Base-by-base conservation (phyloP, 2,888 invertebrate genomes). In the Dastarcus helophoroides region DNA sequence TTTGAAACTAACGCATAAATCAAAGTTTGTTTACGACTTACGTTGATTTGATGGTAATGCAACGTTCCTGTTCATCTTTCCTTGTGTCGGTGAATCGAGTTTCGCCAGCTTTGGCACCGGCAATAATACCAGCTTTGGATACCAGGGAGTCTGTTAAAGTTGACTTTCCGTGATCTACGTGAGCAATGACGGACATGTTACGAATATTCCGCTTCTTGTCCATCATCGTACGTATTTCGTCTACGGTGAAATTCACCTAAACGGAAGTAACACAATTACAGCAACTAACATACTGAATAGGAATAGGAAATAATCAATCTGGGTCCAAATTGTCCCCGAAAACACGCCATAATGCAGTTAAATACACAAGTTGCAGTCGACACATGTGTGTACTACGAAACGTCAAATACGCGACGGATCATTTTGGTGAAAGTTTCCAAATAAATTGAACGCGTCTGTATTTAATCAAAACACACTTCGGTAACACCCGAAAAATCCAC, bases 101-200 rank as follows among this genome's bases (percentile, higher is more conserved):
- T 65, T 99, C 98, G 51, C 98, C 98, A 54, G 98, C 98, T 58
- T 95, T 93, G 39, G 95, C 85, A 46, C 88, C 86, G 54, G 98
- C 97, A 62, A 99, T 99, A 64, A 99, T 99, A 68, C 98, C 98
- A 58, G 98, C 98, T 69, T 98, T 99, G 37, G 97, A 94, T 46
- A 98, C 97, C 58, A 99, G 75, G 43, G 98, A 98, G 71, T 99
- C 98, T 36, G 98, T 99, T 61, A 99, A 67, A 35, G 98, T 99
- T 47, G 98, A 97, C 71, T 98, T 97, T 61, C 98, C 98, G 67
- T 99, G 98, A 73, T 99, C 98, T 48, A 99, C 98, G 70, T 99
- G 98, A 54, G 98, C 98, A 64, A 99, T 99, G 69, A 99, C 98
- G 62, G 97, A 98, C 97, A 99, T 99, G 73, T 99, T 99, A 64